Conservation (phyloP, 2,113 vertebrate genomes). For the Cheirogaleus medius region DNA sequence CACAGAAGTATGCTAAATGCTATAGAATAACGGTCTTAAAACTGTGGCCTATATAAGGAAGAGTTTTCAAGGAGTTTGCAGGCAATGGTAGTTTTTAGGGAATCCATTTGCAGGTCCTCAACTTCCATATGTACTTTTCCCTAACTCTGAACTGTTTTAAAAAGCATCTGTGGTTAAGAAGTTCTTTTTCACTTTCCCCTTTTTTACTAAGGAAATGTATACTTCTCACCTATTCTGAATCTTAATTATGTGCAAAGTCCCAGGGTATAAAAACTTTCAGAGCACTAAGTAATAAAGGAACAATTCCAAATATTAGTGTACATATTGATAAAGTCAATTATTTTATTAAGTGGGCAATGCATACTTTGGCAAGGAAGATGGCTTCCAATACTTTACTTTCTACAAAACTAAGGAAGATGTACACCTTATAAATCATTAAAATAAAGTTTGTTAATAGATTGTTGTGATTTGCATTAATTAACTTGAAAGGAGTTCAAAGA, state of each 20-base stretch:
- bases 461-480: slow-evolving; percentile 32
- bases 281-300: not conserved
- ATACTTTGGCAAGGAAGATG: not conserved
- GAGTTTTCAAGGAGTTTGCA: slow-evolving; percentile 34
- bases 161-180: not conserved
- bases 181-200: not conserved
- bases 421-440: slow-evolving; percentile 20
- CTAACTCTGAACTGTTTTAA: slow-evolving; percentile 31
- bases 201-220: slow-evolving; percentile 32
- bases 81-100: not conserved
- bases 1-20: not conserved
- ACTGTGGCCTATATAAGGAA: not conserved
- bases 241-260: not conserved
- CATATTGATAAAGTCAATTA: not conserved
- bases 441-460: not conserved
- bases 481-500: slow-evolving; percentile 25
- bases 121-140: not conserved
- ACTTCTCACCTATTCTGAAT: not conserved
- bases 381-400: not conserved
- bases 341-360: slow-evolving; percentile 31
- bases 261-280: not conserved
- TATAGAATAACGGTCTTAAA: slow-evolving; percentile 5
- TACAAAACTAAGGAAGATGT: not conserved
- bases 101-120: not conserved
- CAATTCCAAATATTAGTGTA: not conserved